Percentiles rank a stretch among this genome's conserved stretches.
phyloP scores from a whole-genome alignment of 2,113 vertebrate genomes.

The Scophthalmus maximus region DNA sequence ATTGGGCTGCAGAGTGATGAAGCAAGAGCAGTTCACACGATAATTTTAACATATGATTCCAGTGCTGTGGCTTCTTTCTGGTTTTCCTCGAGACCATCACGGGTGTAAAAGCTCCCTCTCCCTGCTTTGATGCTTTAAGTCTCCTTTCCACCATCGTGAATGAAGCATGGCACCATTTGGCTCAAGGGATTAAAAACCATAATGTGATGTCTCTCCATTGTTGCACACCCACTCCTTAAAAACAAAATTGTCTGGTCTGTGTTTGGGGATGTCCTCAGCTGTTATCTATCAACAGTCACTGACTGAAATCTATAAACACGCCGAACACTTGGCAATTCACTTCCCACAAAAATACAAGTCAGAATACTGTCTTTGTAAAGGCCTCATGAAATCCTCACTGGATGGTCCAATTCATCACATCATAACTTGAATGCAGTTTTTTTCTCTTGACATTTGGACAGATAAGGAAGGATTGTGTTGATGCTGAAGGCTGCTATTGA shows the following conservation, averaged over 20 bases:
- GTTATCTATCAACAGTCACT: constrained; percentile 59
- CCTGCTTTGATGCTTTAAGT: constrained; percentile 49
- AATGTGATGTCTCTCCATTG: constrained; percentile 54
- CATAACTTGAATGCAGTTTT: not conserved
- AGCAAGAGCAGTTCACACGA: constrained; percentile 45
- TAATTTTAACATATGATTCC: constrained; percentile 59
- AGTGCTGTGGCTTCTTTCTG: constrained; percentile 63
- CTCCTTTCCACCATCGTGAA: constrained; percentile 59
- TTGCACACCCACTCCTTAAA: constrained; percentile 31
- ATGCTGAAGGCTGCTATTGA: no score
- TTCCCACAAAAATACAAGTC: constrained; percentile 47
- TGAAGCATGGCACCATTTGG: constrained; percentile 62
- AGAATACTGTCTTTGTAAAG: constrained; percentile 16
- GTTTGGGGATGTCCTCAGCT: constrained; percentile 46
- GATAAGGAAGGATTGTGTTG: not conserved
- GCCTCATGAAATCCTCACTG: constrained; percentile 38
- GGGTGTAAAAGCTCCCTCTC: constrained; percentile 39
- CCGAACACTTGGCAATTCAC: constrained; percentile 52
- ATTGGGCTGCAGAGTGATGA: constrained; percentile 43
- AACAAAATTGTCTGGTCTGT: constrained; percentile 37
- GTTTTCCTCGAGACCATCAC: constrained; percentile 45
- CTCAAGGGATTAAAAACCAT: constrained; percentile 37
- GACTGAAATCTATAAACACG: constrained; percentile 51
- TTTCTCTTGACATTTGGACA: not conserved
- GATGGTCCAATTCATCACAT: not conserved